Conservation (phyloP, 2,797 vertebrate genomes). For the Anguilla obscura region DNA sequence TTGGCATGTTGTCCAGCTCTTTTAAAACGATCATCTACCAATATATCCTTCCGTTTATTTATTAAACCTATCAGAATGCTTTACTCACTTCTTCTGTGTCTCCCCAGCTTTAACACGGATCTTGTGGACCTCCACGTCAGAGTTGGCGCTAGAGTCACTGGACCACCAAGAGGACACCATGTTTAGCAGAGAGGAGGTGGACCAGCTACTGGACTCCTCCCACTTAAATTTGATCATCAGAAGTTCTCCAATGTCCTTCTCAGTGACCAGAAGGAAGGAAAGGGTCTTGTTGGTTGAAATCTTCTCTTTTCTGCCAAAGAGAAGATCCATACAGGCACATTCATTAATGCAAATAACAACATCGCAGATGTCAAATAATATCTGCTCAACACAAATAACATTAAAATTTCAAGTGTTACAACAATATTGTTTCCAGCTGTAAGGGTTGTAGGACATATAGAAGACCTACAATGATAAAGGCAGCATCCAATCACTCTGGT, state of each 20-base stretch:
- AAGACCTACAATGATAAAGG: neutral
- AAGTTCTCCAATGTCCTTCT: constrained; percentile 73
- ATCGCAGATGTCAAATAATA: neutral
- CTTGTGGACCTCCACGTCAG: constrained; percentile 65
- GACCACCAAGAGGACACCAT: constrained; percentile 74
- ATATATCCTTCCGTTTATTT: neutral
- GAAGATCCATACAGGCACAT: neutral
- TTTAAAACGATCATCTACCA: neutral
- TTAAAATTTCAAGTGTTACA: neutral
- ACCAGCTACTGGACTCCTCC: constrained; percentile 67
- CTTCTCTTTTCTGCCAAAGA: constrained; percentile 65
- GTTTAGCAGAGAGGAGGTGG: constrained; percentile 61
- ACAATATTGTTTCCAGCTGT: neutral
- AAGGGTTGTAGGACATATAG: neutral
- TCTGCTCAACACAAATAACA: neutral
- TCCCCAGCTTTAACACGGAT: constrained; percentile 73
- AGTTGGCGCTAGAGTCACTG: constrained; percentile 46
- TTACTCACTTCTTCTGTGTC: constrained; percentile 71
- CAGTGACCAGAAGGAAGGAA: constrained; percentile 75
- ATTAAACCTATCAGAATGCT: neutral
- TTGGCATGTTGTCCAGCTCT: neutral
- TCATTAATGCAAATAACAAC: neutral
- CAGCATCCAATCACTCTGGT: neutral
- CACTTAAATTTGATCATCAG: constrained; percentile 73
- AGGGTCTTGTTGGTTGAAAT: constrained; percentile 67